Evolutionary conservation across 2,888 invertebrate genomes (phyloP).

Genomic region (Pyrgus malvae): DNA sequence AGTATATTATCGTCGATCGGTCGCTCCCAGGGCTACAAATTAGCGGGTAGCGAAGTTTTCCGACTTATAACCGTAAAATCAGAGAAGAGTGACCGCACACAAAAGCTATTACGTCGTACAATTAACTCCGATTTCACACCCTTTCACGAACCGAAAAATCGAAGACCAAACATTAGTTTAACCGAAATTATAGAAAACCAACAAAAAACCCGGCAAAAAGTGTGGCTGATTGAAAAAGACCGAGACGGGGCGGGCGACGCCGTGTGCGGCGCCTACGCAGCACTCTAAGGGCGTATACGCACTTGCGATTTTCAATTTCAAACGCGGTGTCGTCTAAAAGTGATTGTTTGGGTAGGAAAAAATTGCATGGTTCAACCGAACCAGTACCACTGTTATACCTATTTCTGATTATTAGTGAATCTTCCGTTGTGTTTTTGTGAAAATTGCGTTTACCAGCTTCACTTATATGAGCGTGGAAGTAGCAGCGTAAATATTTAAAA

Average conservation of each 20-base stretch:
- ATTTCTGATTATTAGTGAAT: too few species aligned
- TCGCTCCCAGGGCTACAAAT: slow-evolving; percentile 18
- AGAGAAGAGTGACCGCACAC: slow-evolving; percentile 71
- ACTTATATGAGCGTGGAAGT: too few species aligned
- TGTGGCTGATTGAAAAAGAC: slow-evolving; percentile 44
- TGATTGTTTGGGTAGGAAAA: too few species aligned
- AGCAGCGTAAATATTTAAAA: too few species aligned
- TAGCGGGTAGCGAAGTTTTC: slow-evolving; percentile 11
- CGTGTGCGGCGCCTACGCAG: slow-evolving; percentile 51
- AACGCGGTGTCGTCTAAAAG: too few species aligned
- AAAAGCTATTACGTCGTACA: slow-evolving; percentile 74
- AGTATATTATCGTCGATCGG: slow-evolving; percentile 31
- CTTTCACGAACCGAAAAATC: slow-evolving; percentile 81
- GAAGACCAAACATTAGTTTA: slow-evolving; percentile 81
- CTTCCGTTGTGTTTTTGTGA: too few species aligned
- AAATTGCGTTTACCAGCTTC: too few species aligned
- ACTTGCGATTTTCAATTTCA: too few species aligned
- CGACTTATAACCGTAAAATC: slow-evolving; percentile 33
- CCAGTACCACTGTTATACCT: too few species aligned
- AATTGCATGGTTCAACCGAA: too few species aligned
- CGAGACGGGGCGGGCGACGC: slow-evolving; percentile 46
- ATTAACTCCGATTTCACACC: slow-evolving; percentile 80
- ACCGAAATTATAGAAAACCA: slow-evolving; percentile 76
- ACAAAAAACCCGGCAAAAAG: slow-evolving; percentile 72
- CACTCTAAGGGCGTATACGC: too few species aligned